phyloP scores from a whole-genome alignment of 2,113 vertebrate genomes.

The Fregata magnificens region DNA sequence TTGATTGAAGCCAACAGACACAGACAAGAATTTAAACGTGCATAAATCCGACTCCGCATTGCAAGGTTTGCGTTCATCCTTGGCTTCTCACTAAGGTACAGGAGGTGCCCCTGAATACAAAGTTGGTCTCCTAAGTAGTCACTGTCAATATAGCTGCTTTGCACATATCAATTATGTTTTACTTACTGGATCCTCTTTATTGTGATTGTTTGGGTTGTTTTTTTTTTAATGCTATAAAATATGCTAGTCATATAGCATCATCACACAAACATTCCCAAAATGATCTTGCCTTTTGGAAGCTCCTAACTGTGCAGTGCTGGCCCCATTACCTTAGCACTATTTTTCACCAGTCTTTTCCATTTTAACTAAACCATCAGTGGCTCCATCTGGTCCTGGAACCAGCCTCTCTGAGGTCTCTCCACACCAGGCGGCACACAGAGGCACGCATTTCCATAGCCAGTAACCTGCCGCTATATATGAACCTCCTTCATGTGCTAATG shows the following conservation, averaged over 20 bases:
- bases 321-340: not conserved
- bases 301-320: not conserved
- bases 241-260: not conserved
- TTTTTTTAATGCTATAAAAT: not conserved
- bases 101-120: not conserved
- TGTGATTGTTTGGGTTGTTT: not conserved
- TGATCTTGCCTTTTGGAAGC: not conserved
- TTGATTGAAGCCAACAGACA: constrained; percentile 13
- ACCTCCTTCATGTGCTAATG: not conserved
- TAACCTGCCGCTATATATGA: not conserved
- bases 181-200: not conserved
- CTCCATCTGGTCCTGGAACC: not conserved
- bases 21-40: not conserved
- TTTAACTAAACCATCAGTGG: not conserved
- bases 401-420: not conserved
- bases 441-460: not conserved
- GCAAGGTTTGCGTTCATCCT: not conserved
- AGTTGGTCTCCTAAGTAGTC: not conserved
- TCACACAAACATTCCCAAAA: not conserved
- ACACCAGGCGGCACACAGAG: not conserved
- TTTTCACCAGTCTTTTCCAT: not conserved
- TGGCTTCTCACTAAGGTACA: not conserved
- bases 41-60: not conserved
- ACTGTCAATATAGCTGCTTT: not conserved
- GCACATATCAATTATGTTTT: not conserved